Percentiles rank a stretch among this genome's conserved stretches.
phyloP scores from a whole-genome alignment of 1,140 invertebrate genomes.

The Hormaphis cornu region DNA sequence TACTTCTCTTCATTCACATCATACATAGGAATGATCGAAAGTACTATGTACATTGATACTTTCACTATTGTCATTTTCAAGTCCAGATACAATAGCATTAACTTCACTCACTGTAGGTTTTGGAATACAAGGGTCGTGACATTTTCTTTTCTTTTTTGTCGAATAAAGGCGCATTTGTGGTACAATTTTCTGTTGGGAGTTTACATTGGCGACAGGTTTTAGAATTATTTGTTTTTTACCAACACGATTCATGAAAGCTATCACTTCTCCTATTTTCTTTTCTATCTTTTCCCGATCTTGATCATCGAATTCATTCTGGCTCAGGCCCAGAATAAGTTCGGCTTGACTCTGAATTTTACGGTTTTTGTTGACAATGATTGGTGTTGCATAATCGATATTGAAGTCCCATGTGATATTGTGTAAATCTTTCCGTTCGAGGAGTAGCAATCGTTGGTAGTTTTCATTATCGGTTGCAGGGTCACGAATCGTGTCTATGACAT shows the following conservation, averaged over 20 bases:
- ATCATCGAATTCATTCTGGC: neutral
- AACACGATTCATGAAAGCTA: neutral
- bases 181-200: neutral
- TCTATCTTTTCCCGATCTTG: neutral
- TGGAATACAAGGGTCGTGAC: neutral
- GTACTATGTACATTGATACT: neutral
- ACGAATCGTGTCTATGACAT: too few relatives aligned
- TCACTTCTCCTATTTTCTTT: too few relatives aligned
- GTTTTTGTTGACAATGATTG: neutral
- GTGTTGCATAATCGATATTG: too few relatives aligned
- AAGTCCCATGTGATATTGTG: too few relatives aligned
- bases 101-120: neutral
- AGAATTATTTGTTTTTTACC: neutral
- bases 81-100: neutral
- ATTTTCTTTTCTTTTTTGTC: neutral
- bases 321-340: neutral
- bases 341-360: neutral
- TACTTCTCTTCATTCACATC: too few relatives aligned
- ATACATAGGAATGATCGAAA: neutral
- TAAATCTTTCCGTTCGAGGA: too few relatives aligned
- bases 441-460: too few relatives aligned
- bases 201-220: neutral
- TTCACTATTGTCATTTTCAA: neutral
- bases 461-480: too few relatives aligned
- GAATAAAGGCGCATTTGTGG: neutral